Base-by-base conservation (phyloP, 2,113 vertebrate species). In the Hippoglossus stenolepis region DNA sequence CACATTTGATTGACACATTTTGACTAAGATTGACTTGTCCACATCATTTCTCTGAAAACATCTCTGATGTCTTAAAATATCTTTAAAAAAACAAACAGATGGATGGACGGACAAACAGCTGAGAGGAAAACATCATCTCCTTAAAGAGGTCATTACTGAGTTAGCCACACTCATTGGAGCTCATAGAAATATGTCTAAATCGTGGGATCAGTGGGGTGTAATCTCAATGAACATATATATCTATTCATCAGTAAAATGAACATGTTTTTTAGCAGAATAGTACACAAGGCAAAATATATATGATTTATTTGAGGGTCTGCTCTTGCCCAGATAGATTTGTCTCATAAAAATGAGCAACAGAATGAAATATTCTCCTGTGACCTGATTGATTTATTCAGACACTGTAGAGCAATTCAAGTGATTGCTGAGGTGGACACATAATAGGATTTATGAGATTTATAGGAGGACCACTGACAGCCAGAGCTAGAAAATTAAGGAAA, bases 71-170 rank as follows among this genome's bases (percentile, higher is more conserved):
- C 66, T 71, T 15, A 72, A 68, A 58, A 58, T 69, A 67, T 61
- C 43, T 67, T 53, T 28, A 28, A 43, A 43, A 40, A 54, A 28
- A 63, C 57, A 59, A 79, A 61, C 77, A 84, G 73, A 85, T 72
- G 72, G 83, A 61, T 54, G 72, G 83, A 61, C 45, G 10, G 72
- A 81, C 23, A 74, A 70, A 75, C 65, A 73, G 60, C 62, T 70
- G 64, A 70, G 26, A 58, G 65, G 54, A 64, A 75, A 77, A 40
- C 10, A 11, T 43, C 40, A 12, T 43, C 11, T 20, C 47, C 15
- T 31, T 7, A 18, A 18, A 57, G 67, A 78, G 65, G 58, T 74
- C 45, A 4, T 66, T 17, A 21, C 56, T 26, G 31, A 6, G 26
- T 40, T 18, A 40, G 28, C 5, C 18, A 3, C 24, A 58, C 60